These are phyloP conservation scores for Stratiomys singularior DNA, from an alignment of 2,888 invertebrate genomes.

Conservation along the genomic window DNA sequence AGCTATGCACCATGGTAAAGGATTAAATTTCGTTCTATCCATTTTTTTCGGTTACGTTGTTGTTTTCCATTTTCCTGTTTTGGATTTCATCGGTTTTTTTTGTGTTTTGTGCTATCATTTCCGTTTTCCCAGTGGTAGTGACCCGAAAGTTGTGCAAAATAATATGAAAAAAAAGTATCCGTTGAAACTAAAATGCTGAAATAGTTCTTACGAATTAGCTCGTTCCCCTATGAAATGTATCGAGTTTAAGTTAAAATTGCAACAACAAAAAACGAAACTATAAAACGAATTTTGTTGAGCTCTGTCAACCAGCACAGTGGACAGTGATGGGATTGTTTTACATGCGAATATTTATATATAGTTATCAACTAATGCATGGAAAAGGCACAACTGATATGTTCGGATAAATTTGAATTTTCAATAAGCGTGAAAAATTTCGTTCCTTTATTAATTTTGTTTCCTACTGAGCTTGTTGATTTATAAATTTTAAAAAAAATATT, in stretches of 20 bases:
- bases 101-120: conserved; percentile 10
- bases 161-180: conserved; percentile 2
- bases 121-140: conserved; percentile 22
- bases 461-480: too few relatives aligned
- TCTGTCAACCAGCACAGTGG: conserved; percentile 53
- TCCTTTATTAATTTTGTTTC: too few relatives aligned
- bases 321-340: conserved; percentile 54
- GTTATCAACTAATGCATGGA: conserved; percentile 42
- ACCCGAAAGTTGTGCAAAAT: conserved; percentile 29
- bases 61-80: too few relatives aligned
- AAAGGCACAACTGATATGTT: conserved; percentile 52
- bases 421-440: not conserved
- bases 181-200: conserved; percentile 42
- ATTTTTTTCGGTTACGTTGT: conserved; percentile 14
- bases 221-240: conserved; percentile 43
- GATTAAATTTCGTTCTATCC: conserved; percentile 19
- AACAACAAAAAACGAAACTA: conserved; percentile 13
- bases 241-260: conserved; percentile 41
- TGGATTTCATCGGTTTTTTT: not conserved
- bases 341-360: not conserved
- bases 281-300: conserved; percentile 12
- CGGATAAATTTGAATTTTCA: too few relatives aligned
- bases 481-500: too few relatives aligned
- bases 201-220: conserved; percentile 27
- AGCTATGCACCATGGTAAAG: conserved; percentile 30